Evolutionary conservation across 2,888 invertebrate species (phyloP).

Genomic region (Acholoe squamosa): DNA sequence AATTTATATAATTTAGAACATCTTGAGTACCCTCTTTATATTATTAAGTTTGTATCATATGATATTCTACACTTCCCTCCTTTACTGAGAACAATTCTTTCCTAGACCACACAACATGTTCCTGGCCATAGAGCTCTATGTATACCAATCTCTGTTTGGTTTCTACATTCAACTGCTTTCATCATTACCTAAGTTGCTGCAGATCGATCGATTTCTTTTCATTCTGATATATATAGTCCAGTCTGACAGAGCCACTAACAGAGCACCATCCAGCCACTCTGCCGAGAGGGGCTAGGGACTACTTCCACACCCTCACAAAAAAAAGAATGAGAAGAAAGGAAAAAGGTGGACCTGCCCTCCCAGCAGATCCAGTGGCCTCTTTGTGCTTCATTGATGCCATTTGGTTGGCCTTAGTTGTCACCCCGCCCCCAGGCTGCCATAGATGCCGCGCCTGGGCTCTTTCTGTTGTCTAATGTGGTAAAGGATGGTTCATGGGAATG

Average conservation of each 20-base stretch:
- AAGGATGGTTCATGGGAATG: background rate
- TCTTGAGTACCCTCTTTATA: too few species aligned
- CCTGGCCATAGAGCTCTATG: background rate
- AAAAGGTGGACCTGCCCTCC: background rate
- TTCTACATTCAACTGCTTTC: slow-evolving; percentile 23
- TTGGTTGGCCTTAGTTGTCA: background rate
- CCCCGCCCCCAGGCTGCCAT: background rate
- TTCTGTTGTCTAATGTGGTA: background rate
- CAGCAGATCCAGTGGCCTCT: background rate
- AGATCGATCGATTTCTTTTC: slow-evolving; percentile 34
- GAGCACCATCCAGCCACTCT: background rate
- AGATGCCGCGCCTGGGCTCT: background rate
- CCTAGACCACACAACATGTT: background rate
- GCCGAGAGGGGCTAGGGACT: background rate
- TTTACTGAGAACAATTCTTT: background rate
- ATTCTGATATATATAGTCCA: slow-evolving; percentile 11
- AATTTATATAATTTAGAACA: too few species aligned
- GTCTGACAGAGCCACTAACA: background rate
- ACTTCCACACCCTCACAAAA: background rate
- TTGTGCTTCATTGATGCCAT: slow-evolving; percentile 5
- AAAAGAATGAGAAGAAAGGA: background rate
- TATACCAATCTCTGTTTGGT: slow-evolving; percentile 5
- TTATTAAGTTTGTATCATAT: background rate
- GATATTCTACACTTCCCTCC: background rate
- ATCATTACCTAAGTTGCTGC: slow-evolving; percentile 25